Evolutionary conservation across 2,113 vertebrate genomes (phyloP), one percentile per base, ranked within the genome.

Genomic region (Sigmodon hispidus): DNA sequence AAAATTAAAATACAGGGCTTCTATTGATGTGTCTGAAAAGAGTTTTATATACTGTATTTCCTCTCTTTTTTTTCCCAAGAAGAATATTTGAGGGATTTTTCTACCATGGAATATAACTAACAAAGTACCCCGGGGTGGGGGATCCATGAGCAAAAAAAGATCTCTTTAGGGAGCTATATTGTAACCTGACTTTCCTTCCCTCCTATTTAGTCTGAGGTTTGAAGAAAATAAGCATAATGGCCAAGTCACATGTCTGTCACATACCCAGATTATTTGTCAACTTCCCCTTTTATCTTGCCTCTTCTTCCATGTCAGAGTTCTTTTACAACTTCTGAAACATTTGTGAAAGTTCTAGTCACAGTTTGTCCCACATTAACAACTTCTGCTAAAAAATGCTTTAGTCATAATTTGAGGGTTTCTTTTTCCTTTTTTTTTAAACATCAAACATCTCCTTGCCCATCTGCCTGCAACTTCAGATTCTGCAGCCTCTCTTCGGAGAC

Each of bases 141-240:
- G 31, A 84, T 59, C 52, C 26, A 52, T 24, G 79, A 80, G 79
- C 86, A 31, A 75, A 94, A 31, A 75, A 94, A 93, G 45, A 83
- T 55, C 52, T 87, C n/a, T 12, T 85, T 52, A 36, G 36, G 76
- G 29, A 89, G 67, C 15, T 93, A 59, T 57, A 24, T 50, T 86
- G 31, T 69, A 83, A 50, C 40, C 55, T 67, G 48, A 61, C 76
- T 65, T 91, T 13, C 59, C 50, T 87, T 89, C 10, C 1, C 48
- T 80, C 75, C 87, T 80, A 7, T 1, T 40, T 85, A 36, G 65
- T 84, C 87, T 96, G 72, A 94, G 84, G 61, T 83, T 94, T 93
- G 77, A 93, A 94, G 67, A 92, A 92, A 97, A 91, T 85, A 90
- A 92, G 89, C 95, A 90, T 88, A 84, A 96, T 89, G 76, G 21